Conservation (phyloP, 2,113 vertebrate species). For the Mormyrus lacerda region DNA sequence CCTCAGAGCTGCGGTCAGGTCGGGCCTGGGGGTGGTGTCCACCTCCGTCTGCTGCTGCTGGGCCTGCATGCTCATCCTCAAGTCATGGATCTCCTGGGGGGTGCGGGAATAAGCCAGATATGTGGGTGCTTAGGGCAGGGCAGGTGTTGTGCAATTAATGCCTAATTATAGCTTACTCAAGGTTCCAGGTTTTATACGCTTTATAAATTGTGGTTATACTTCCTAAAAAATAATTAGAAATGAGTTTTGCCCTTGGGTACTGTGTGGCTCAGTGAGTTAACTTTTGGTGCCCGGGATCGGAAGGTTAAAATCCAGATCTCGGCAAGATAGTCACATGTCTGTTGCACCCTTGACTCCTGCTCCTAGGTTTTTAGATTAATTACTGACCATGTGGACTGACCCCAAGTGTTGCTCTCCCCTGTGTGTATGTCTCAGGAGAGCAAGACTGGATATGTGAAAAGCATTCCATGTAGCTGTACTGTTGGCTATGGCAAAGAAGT, state of each 20-base stretch:
- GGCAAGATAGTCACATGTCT: neutral
- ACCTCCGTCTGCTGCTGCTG: constrained; percentile 72
- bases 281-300: neutral
- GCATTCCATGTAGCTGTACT: neutral
- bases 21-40: constrained; percentile 69
- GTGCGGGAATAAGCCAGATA: neutral
- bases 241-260: neutral
- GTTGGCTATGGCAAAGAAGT: neutral
- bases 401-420: neutral
- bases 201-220: neutral
- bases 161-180: neutral
- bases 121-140: neutral
- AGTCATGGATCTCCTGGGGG: constrained; percentile 80
- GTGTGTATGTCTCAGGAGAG: neutral
- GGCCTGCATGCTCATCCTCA: constrained; percentile 75
- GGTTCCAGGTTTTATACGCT: neutral
- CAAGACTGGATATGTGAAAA: neutral
- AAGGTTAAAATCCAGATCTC: neutral
- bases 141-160: neutral
- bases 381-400: neutral
- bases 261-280: neutral
- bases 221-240: neutral
- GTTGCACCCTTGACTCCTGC: neutral
- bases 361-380: neutral
- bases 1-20: constrained; percentile 80